Base-by-base conservation (phyloP, 1,140 invertebrate species). In the Diploscapter pachys region DNA sequence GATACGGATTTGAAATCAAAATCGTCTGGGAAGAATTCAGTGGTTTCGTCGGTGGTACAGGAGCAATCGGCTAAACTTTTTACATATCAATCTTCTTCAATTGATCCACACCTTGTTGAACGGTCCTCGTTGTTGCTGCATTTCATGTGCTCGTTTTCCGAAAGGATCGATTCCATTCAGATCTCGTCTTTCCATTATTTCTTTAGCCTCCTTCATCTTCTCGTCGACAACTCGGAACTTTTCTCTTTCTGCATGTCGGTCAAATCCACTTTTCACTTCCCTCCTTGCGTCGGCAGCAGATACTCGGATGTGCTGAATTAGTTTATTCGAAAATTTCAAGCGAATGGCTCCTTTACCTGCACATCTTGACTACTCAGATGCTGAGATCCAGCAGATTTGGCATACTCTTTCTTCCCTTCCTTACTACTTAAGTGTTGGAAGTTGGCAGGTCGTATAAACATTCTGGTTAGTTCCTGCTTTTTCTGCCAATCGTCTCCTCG, bases 181-280 rank as follows among this genome's bases (percentile, higher is more conserved):
- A 55, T 68, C 66, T 11, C 50, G 9, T 55, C 11, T 68, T 68
- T 68, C 57, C 66, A 68, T n/a, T 9, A 54, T 11, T 6, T 68
- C 66, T 9, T 52, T 55, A 6, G 66, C 53, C 51, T 68, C 57
- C 49, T 75, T 76, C 48, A 76, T 71, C 50, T 68, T 77, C 52
- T 76, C 74, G 13, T 65, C 48, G 54, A 50, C 13, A 8, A 67
- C 64, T 3, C 76, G 75, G 3, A 76, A 76, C 5, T 73, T 13
- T 6, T 75, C 74, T 6, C 48, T 53, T 61, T 65, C 74, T 13
- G 68, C 57, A 49, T 31, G 62, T 4, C 73, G 11, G 13, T 53
- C 52, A 48, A 68, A 68, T 6, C 66, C 66, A 48, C 66, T 68
- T 31, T 68, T 55, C 48, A 55, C 66, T 54, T 68, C 66, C 6